Base-by-base conservation (phyloP, 1,140 invertebrate species). In the Drosophila busckii region DNA sequence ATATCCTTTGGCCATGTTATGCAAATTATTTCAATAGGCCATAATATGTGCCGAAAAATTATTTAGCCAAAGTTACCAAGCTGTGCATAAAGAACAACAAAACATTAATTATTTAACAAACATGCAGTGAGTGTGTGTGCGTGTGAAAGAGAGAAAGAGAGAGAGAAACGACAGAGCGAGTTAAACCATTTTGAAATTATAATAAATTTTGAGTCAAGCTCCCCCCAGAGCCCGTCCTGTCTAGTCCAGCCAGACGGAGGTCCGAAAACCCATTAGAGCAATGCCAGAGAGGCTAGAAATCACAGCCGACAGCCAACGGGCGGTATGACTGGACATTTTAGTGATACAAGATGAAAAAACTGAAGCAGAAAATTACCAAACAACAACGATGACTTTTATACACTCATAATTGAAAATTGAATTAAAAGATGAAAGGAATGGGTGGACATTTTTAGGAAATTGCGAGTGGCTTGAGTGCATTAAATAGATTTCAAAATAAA, bases 21-120 rank as follows among this genome's bases (percentile, higher is more conserved):
- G 71, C 54, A 78, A 78, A 78, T 78, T 78, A 78, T 71, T 78
- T 78, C 73, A 78, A 80, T 78, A 78, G 71, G 73, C 71, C 58
- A 38, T 80, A 78, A 78, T 78, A 80, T 78, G 71, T 78, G 71
- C 56, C 56, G 61, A 76, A 76, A 76, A 76, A 76, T 78, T 66
- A 76, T 78, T 76, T 59, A 66, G 61, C 66, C 45, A 49, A 46
- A 60, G 32, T 49, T 29, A 73, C 45, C 46, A 56, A 70, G 42
- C n/a, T 70, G 68, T 78, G 44, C 65, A 61, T 65, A 78, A 78
- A 78, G 67, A 78, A 78, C 62, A 78, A 67, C 66, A 78, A 50
- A 67, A 66, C 58, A 78, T 78, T 78, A 78, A 78, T 78, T 76
- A 76, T 76, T 76, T 62, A 78, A 32, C 67, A 78, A 78, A 64